Conservation (phyloP, 2,797 vertebrate species). For the Clamator glandarius region DNA sequence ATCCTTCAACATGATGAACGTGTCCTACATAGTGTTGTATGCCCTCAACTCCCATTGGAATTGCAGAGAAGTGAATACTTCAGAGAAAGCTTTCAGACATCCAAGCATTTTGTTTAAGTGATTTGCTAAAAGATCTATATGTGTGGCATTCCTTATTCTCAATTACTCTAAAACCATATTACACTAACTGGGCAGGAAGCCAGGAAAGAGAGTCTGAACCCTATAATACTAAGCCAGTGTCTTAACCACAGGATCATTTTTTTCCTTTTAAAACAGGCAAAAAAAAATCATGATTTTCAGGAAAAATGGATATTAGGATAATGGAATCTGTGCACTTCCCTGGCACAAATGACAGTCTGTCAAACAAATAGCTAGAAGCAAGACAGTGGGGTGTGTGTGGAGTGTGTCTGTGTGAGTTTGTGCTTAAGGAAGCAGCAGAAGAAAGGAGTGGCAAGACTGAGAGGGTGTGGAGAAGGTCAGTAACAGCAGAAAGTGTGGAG, state of each 20-base stretch:
- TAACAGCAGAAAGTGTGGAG: neutral
- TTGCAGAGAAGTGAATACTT: slow-evolving; percentile 24
- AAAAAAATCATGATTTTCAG: neutral
- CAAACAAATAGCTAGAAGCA: neutral
- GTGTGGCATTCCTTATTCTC: slow-evolving; percentile 21
- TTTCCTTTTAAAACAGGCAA: neutral
- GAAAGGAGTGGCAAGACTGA: neutral
- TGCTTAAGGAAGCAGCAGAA: neutral
- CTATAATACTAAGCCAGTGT: neutral
- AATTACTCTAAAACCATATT: slow-evolving; percentile 26
- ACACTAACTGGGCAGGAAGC: slow-evolving; percentile 25
- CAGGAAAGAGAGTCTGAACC: neutral
- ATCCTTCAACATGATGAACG: slow-evolving; percentile 50
- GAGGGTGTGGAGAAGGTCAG: neutral
- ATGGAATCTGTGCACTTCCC: neutral
- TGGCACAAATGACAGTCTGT: neutral
- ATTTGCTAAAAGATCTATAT: slow-evolving; percentile 36
- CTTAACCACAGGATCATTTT: neutral
- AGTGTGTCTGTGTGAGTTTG: no score
- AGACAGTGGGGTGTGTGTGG: neutral
- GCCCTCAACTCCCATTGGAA: slow-evolving; percentile 20
- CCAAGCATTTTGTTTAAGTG: slow-evolving; percentile 34
- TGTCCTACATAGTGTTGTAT: neutral
- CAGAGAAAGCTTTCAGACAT: slow-evolving; percentile 48
- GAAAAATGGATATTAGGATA: neutral